Evolutionary conservation across 1,140 invertebrate genomes (phyloP).

Genomic region (Pachyrhynchus sulphureomaculatus): DNA sequence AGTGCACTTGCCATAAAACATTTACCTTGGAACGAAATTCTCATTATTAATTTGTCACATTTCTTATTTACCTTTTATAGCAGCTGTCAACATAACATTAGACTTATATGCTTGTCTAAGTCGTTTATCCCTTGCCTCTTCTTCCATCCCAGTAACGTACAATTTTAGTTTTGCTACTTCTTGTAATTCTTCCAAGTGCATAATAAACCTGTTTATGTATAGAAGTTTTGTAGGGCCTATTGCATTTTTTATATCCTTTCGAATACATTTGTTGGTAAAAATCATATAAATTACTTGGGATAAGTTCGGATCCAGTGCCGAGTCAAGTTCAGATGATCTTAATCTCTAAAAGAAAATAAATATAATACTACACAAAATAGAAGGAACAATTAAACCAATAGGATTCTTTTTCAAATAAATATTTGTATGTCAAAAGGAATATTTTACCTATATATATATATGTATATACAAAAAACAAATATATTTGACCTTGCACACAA

Average conservation of each 20-base stretch:
- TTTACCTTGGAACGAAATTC: too few species aligned
- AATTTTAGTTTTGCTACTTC: slow-evolving; percentile 34
- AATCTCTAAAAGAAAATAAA: background rate
- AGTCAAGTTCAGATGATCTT: background rate
- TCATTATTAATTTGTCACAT: too few species aligned
- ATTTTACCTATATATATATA: too few species aligned
- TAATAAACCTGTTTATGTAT: slow-evolving; percentile 28
- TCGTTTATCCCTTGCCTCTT: slow-evolving; percentile 38
- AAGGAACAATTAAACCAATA: too few species aligned
- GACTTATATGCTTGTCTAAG: slow-evolving; percentile 40
- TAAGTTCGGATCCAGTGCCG: slow-evolving; percentile 8
- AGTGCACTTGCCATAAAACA: too few species aligned
- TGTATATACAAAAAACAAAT: too few species aligned
- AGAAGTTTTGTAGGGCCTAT: slow-evolving; percentile 3
- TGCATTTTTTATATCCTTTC: slow-evolving; percentile 6
- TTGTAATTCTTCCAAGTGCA: slow-evolving; percentile 32
- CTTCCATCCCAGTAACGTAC: slow-evolving; percentile 37
- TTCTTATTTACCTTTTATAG: slow-evolving; percentile 36
- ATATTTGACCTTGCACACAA: too few species aligned
- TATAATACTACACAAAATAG: too few species aligned
- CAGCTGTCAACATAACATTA: slow-evolving; percentile 33
- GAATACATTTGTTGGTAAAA: slow-evolving; percentile 28
- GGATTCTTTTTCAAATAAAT: too few species aligned
- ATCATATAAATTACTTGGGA: slow-evolving; percentile 29
- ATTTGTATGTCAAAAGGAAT: too few species aligned